A percentile compares a stretch with the other conserved stretches of the same genome.
Evolutionary conservation across 2,797 vertebrate genomes (phyloP).

Genomic region (Microctenopoma steveboyesi): DNA sequence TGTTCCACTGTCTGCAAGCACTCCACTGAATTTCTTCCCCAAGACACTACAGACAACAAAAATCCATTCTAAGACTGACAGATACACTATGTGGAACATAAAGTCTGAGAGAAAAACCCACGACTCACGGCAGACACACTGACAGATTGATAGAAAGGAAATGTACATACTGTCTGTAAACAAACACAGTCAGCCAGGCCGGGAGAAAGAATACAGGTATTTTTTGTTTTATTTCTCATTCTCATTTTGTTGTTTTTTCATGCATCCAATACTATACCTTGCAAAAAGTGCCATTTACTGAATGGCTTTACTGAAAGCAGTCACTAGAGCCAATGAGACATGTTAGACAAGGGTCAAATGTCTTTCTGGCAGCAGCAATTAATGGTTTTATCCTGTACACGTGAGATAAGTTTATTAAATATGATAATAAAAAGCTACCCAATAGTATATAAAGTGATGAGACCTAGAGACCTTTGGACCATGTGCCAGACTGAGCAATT

Average conservation of each 20-base stretch:
- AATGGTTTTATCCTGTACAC: neutral
- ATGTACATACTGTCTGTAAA: neutral
- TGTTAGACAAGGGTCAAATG: neutral
- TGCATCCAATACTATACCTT: too few species aligned
- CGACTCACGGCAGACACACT: neutral
- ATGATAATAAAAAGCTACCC: neutral
- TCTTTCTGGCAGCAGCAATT: neutral
- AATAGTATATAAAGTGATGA: neutral
- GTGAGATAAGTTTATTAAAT: neutral
- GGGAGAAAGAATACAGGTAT: too few species aligned
- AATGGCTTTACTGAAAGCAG: neutral
- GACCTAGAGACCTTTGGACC: fast-evolving
- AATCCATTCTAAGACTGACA: neutral
- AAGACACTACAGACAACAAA: neutral
- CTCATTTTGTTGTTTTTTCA: neutral
- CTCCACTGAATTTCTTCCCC: neutral
- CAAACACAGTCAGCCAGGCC: neutral
- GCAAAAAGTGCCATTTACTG: neutral
- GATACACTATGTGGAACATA: neutral
- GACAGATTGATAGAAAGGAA: neutral
- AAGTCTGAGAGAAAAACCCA: neutral
- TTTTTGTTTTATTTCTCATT: neutral
- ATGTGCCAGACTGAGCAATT: neutral
- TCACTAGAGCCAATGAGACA: neutral
- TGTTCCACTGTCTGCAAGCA: neutral